Evolutionary conservation across 2,113 vertebrate genomes (phyloP), one percentile per base, ranked within the genome.

Genomic region (Cynoglossus semilaevis): DNA sequence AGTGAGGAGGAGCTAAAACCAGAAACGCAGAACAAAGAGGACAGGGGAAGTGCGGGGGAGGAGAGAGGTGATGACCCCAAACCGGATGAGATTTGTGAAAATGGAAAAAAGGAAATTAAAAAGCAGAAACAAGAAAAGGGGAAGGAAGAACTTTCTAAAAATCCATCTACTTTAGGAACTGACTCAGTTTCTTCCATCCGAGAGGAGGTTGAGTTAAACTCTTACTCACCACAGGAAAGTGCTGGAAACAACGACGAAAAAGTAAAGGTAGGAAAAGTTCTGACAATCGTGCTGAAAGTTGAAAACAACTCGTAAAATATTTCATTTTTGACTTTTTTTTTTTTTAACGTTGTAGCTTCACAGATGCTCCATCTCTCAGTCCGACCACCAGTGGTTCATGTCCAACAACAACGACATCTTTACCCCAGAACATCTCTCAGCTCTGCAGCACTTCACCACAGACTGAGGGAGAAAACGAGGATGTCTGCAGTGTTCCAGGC

Each of bases 201-300:
- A 54, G 19, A 54, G 22, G 57, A 58, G 6, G 38, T 13, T 15
- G 62, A 29, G 8, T 42, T 17, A 1, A 51, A 34, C 15, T 11
- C 2, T 14, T 16, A 54, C 18, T 8, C 22, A 8, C 4, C 58
- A 9, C 42, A 13, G 49, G 16, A 52, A 64, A 19, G 22, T 4
- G 34, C 37, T 10, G 44, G 2, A 41, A 16, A 44, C 18, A 18
- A 11, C 9, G 37, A 9, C 18, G 58, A 10, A 51, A 37, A 16
- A 1, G 19, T 19, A 7, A 45, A 68, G 70, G 83, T 82, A 58
- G 72, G 74, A 46, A 6, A 5, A 29, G 42, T 4, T 9, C 7
- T 36, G 14, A 45, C 11, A 1, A 8, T 13, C 0, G 6, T 5
- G 5, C 7, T 45, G 4, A 34, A 54, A 5, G 8, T n/a, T 3